Conservation (phyloP, 2,888 invertebrate species). For the Silvanus unidentatus region DNA sequence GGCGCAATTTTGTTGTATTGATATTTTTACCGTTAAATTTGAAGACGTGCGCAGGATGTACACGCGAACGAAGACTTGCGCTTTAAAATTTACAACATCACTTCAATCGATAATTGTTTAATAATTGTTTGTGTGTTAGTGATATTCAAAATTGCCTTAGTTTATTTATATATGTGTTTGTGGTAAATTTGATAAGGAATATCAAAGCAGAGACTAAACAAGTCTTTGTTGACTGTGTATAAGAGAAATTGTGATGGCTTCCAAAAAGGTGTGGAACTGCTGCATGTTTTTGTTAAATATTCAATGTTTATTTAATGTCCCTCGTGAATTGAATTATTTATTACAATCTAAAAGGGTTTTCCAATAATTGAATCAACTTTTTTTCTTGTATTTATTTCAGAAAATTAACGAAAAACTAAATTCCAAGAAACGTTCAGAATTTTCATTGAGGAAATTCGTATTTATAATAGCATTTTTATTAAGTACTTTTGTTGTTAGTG, state of each 20-base stretch:
- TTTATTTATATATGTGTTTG: too few relatives aligned
- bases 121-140: too few relatives aligned
- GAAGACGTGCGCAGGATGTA: neutral
- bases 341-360: too few relatives aligned
- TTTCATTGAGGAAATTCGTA: slow-evolving; percentile 41
- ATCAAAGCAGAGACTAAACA: too few relatives aligned
- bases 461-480: too few relatives aligned
- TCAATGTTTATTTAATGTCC: neutral
- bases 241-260: slow-evolving; percentile 9
- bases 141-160: too few relatives aligned
- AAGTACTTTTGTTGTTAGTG: too few relatives aligned
- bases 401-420: slow-evolving; percentile 47
- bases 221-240: too few relatives aligned
- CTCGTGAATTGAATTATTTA: slow-evolving; percentile 4
- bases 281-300: neutral
- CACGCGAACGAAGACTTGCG: slow-evolving; percentile 1
- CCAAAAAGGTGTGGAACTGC: slow-evolving; percentile 13
- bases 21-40: slow-evolving; percentile 2
- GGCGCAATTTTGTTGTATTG: neutral
- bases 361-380: too few relatives aligned
- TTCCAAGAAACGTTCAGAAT: slow-evolving; percentile 35
- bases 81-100: slow-evolving; percentile 2
- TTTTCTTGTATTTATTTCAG: slow-evolving; percentile 34
- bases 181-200: too few relatives aligned
- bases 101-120: neutral